Percentiles rank a stretch among this genome's conserved stretches.
phyloP scores from a whole-genome alignment of 1,140 invertebrate genomes.

The Globodera rostochiensis region DNA sequence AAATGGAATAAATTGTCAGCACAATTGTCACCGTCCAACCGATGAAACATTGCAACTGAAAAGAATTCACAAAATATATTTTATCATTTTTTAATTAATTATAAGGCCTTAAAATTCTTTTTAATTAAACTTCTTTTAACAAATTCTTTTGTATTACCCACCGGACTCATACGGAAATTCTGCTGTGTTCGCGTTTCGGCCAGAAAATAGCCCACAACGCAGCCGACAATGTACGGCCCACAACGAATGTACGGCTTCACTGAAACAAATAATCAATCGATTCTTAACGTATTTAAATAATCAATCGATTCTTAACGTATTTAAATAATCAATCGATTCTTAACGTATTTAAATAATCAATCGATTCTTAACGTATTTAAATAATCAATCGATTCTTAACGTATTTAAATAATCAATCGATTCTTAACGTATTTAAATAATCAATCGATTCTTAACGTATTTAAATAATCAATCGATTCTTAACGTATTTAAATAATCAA shows the following conservation, averaged over 20 bases:
- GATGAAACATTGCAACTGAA: constrained; percentile 48
- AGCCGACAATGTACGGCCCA: constrained; percentile 69
- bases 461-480: neutral
- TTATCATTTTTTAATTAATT: too few species aligned
- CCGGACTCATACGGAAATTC: constrained; percentile 18
- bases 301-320: neutral
- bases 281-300: neutral
- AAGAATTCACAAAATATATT: neutral
- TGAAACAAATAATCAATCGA: neutral
- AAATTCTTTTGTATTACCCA: neutral
- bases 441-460: neutral
- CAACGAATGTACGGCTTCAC: constrained; percentile 71
- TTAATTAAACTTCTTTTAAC: too few species aligned
- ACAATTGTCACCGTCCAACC: constrained; percentile 51
- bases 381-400: neutral
- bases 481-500: neutral
- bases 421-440: neutral
- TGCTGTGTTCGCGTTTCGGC: constrained; percentile 25
- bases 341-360: too few species aligned
- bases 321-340: neutral
- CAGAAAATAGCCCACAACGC: constrained; percentile 67
- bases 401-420: neutral
- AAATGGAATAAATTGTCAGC: constrained; percentile 62
- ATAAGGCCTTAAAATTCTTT: too few species aligned
- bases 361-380: too few species aligned